Conservation (phyloP, 2,888 invertebrate species). For the Aphodius granarius region DNA sequence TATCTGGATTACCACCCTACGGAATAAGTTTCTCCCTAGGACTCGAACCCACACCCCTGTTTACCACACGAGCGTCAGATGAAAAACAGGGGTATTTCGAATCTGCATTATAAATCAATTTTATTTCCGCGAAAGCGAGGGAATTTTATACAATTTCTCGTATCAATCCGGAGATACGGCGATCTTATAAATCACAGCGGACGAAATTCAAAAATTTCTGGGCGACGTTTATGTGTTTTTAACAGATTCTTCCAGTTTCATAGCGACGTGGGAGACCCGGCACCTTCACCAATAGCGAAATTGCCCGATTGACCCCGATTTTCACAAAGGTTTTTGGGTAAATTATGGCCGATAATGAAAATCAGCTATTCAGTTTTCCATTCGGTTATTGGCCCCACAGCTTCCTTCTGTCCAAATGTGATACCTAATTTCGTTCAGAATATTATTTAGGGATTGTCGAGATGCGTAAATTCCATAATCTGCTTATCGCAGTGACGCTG, state of each 20-base stretch:
- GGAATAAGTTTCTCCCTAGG: conserved; percentile 6
- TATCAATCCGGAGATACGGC: neutral
- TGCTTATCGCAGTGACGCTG: neutral
- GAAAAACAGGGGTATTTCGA: conserved; percentile 3
- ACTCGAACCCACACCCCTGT: neutral
- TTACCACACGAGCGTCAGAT: neutral
- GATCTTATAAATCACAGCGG: neutral
- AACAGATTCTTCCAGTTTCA: neutral
- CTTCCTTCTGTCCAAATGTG: too few relatives aligned
- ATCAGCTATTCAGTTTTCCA: neutral
- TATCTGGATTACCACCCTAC: neutral
- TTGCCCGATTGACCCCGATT: conserved; percentile 2
- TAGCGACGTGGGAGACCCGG: neutral
- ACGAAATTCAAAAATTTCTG: neutral
- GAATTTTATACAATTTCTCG: neutral
- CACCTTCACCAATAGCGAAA: neutral
- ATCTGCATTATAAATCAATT: conserved; percentile 9
- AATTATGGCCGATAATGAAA: neutral
- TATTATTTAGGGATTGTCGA: too few relatives aligned
- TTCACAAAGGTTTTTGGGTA: neutral
- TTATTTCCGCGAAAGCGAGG: conserved; percentile 1
- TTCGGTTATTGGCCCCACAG: too few relatives aligned
- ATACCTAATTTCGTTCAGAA: too few relatives aligned
- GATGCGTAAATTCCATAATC: neutral
- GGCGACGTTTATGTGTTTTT: neutral